Base-by-base conservation (phyloP, 2,888 invertebrate species). In the Melanotus villosus region DNA sequence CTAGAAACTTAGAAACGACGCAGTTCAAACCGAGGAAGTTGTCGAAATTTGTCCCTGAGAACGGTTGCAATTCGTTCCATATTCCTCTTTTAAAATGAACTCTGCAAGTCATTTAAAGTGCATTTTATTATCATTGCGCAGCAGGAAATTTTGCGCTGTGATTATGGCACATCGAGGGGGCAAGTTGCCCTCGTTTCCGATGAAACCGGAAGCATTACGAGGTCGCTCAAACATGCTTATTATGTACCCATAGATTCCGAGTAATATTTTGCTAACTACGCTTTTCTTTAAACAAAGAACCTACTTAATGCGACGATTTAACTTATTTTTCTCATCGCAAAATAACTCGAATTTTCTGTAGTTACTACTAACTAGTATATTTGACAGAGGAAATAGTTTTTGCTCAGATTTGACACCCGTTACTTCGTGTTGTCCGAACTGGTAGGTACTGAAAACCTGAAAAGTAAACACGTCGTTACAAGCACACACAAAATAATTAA, bases 171-270 rank as follows among this genome's bases (percentile, higher is more conserved):
- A 43, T 41, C 18, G 65, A 65, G 65, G 57, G 65, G 47, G 65
- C 65, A 47, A 65, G 23, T 65, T 58, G 65, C 65, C 65, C 65
- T 65, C 65, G 23, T 65, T 65, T 65, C 65, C 65, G 43, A 65
- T 19, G 52, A 59, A 65, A 59, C 58, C 65, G 65, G 65, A 65
- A 58, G 65, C 16, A 30, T 32, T 50, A 23, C 32, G 47, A 65
- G 65, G 65, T 65, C 58, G 58, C 36, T 50, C 47, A 14, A 38
- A 41, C 30, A 52, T 59, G 58, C 65, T 50, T 45, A 26, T 56
- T 38, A 56, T 60, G 14, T 38, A 36, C 36, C 18, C 14, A 50
- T 56, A 36, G 36, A 23, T 56, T 52, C 32, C n/a, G 14, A 7
- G 47, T 52, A 52, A 30, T 52, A 52, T 52, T n/a, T n/a, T 12